Percentiles rank a stretch among this genome's conserved stretches.
phyloP scores from a whole-genome alignment of 2,797 vertebrate genomes.

The Falco concolor region DNA sequence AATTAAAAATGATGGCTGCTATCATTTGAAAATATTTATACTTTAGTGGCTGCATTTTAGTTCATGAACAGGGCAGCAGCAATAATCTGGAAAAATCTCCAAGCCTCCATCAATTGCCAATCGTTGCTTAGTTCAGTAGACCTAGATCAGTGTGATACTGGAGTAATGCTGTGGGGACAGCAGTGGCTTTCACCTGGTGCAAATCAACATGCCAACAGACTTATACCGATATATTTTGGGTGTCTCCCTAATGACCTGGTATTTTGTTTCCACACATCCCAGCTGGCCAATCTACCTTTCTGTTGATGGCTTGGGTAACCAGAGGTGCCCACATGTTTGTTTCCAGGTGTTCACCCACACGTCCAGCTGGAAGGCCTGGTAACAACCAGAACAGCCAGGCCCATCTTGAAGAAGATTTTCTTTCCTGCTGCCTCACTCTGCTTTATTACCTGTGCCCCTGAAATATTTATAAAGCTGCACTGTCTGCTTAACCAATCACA shows the following conservation, averaged over 20 bases:
- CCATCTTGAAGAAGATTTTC: background rate
- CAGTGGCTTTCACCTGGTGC: background rate
- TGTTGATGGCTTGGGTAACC: background rate
- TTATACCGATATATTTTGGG: background rate
- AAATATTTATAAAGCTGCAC: background rate
- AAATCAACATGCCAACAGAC: background rate
- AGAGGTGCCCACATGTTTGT: background rate
- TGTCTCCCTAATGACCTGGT: background rate
- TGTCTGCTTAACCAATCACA: background rate
- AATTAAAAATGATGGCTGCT: background rate
- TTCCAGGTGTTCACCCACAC: background rate
- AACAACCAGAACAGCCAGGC: background rate
- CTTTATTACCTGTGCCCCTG: background rate
- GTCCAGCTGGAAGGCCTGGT: background rate
- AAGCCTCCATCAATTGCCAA: too few relatives aligned
- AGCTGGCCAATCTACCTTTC: background rate
- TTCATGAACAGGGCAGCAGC: background rate
- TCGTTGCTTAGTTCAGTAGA: background rate
- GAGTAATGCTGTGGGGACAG: fast-evolving
- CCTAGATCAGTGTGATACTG: background rate
- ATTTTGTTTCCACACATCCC: background rate
- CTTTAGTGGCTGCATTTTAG: background rate
- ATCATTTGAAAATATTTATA: too few relatives aligned
- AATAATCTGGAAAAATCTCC: background rate
- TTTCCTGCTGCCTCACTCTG: background rate